These are phyloP conservation scores for Drosophila paucipuncta DNA, from an alignment of 2,888 invertebrate species.

Conservation along the genomic window DNA sequence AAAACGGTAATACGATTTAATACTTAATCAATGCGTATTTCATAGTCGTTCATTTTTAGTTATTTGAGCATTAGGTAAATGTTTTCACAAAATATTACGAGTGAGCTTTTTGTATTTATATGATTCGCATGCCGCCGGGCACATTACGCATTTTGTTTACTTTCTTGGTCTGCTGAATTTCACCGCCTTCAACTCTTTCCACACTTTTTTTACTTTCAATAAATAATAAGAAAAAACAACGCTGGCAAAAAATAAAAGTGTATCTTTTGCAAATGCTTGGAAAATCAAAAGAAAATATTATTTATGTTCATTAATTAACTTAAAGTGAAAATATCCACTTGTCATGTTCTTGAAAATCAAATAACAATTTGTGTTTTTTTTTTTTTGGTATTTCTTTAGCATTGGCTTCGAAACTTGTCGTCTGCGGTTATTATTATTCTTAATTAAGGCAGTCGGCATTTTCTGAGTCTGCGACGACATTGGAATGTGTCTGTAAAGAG, in stretches of 20 bases:
- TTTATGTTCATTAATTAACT: constrained; percentile 59
- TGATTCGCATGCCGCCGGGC: constrained; percentile 34
- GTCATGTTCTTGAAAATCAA: constrained; percentile 54
- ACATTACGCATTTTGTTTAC: constrained; percentile 51
- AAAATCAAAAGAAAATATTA: constrained; percentile 46
- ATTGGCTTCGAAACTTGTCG: constrained; percentile 32
- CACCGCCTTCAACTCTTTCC: constrained; percentile 29
- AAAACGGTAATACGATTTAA: not conserved
- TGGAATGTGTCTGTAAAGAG: constrained; percentile 39
- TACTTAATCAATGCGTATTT: constrained; percentile 8
- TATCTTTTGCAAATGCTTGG: constrained; percentile 18
- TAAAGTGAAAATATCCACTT: constrained; percentile 43
- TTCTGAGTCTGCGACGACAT: constrained; percentile 34
- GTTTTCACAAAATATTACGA: constrained; percentile 39
- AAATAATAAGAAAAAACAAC: constrained; percentile 22
- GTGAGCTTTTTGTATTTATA: constrained; percentile 13
- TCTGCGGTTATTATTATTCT: constrained; percentile 23
- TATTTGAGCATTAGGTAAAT: constrained; percentile 1
- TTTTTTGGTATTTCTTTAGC: constrained; percentile 30
- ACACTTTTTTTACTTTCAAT: constrained; percentile 33
- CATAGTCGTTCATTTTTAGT: not conserved
- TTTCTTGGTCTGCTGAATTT: constrained; percentile 41
- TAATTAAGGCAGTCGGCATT: constrained; percentile 32
- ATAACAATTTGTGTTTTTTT: constrained; percentile 26
- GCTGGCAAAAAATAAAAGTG: constrained; percentile 1